Conservation (phyloP, 1,140 invertebrate species). For the Drosophila paulistorum region DNA sequence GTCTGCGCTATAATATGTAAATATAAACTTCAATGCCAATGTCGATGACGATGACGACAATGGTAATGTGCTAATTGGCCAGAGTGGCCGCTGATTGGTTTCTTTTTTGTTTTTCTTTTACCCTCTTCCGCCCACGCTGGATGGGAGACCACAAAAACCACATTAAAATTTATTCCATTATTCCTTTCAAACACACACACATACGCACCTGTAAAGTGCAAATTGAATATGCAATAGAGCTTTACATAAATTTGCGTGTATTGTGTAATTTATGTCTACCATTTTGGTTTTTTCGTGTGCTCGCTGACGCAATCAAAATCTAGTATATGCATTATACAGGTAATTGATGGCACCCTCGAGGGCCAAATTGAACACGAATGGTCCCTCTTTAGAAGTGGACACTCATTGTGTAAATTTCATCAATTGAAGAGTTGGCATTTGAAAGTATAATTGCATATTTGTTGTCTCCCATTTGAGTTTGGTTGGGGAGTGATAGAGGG, state of each 20-base stretch:
- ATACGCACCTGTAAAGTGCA: slow-evolving; percentile 5
- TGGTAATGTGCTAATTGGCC: slow-evolving; percentile 43
- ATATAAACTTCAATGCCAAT: not conserved
- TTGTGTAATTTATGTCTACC: slow-evolving; percentile 39
- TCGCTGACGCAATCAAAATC: slow-evolving; percentile 36
- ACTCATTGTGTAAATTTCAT: not conserved
- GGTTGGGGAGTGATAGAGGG: not conserved
- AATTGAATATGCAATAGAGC: slow-evolving; percentile 52
- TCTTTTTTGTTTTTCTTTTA: not conserved
- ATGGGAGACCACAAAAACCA: slow-evolving; percentile 17
- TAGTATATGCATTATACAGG: slow-evolving; percentile 13
- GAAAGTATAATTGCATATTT: no score
- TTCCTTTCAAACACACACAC: slow-evolving; percentile 34
- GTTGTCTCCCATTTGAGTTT: not conserved
- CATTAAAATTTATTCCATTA: slow-evolving; percentile 45
- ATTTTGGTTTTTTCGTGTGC: slow-evolving; percentile 16
- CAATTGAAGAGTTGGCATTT: not conserved
- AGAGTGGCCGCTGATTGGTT: slow-evolving; percentile 41
- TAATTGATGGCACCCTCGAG: slow-evolving; percentile 18
- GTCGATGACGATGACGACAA: slow-evolving; percentile 1
- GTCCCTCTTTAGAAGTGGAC: not conserved
- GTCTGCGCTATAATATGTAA: not conserved
- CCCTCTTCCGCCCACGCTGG: not conserved
- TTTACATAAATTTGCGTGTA: slow-evolving; percentile 42
- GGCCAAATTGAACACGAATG: not conserved